These are phyloP conservation scores for Asbolus verrucosus DNA, from an alignment of 1,140 invertebrate genomes.

Conservation along the genomic window DNA sequence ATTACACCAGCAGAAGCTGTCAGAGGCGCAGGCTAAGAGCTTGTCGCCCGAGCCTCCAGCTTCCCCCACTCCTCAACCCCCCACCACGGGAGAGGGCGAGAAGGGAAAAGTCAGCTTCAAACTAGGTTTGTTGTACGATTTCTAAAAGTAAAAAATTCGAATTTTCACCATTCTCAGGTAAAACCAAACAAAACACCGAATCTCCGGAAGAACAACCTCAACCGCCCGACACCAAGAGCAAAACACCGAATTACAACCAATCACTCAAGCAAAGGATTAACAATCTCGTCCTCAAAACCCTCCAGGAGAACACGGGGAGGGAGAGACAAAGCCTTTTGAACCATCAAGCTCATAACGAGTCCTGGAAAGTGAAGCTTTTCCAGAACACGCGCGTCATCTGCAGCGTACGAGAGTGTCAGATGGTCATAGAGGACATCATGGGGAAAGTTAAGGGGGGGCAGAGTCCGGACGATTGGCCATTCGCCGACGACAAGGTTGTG, in stretches of 20 bases:
- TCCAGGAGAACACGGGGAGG: slow-evolving; percentile 90
- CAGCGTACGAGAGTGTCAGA: slow-evolving; percentile 79
- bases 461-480: slow-evolving; percentile 53
- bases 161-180: background rate
- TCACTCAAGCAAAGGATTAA: slow-evolving; percentile 89
- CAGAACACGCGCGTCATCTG: slow-evolving; percentile 84
- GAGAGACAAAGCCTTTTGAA: slow-evolving; percentile 74
- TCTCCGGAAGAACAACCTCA: slow-evolving; percentile 52
- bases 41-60: slow-evolving; percentile 54
- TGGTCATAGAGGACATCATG: slow-evolving; percentile 83
- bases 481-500: slow-evolving; percentile 68
- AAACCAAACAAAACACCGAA: background rate
- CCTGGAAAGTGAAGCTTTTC: slow-evolving; percentile 84
- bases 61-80: slow-evolving; percentile 20
- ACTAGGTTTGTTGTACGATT: slow-evolving; percentile 45
- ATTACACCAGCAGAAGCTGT: slow-evolving; percentile 57
- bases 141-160: no score
- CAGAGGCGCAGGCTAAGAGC: slow-evolving; percentile 54
- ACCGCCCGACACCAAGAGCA: slow-evolving; percentile 63
- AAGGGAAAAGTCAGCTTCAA: slow-evolving; percentile 51
- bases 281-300: slow-evolving; percentile 86
- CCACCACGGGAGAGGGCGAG: slow-evolving; percentile 31
- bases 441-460: slow-evolving; percentile 44
- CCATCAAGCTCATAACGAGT: slow-evolving; percentile 73
- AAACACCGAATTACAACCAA: slow-evolving; percentile 69